These are phyloP conservation scores for Symphodus melops DNA, from an alignment of 2,113 vertebrate species.

Conservation along the genomic window DNA sequence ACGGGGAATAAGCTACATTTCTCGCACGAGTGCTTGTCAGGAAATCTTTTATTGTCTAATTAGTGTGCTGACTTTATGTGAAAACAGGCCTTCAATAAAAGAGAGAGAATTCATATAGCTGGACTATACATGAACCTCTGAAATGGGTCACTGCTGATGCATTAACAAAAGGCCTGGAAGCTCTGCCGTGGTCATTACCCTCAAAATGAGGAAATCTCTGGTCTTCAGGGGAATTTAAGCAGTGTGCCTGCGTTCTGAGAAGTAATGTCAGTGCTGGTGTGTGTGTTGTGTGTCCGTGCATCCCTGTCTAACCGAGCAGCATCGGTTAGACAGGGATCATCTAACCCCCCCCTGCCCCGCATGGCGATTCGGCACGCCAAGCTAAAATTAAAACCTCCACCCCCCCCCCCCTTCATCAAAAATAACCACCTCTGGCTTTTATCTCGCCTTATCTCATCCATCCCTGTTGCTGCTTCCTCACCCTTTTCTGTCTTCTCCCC, in stretches of 20 bases:
- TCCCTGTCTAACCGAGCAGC: slow-evolving; percentile 44
- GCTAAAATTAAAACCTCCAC: slow-evolving; percentile 71
- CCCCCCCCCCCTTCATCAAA: slow-evolving; percentile 62
- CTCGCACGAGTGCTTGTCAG: neutral
- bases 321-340: too few species aligned
- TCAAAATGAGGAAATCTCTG: slow-evolving; percentile 43
- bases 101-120: slow-evolving; percentile 17
- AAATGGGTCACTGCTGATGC: slow-evolving; percentile 50
- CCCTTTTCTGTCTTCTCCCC: slow-evolving; percentile 55
- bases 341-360: slow-evolving; percentile 29
- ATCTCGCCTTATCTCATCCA: slow-evolving; percentile 48
- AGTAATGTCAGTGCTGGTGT: slow-evolving; percentile 1
- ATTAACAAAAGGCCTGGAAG: slow-evolving; percentile 35
- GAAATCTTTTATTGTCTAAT: slow-evolving; percentile 33
- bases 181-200: slow-evolving; percentile 21
- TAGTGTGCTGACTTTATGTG: slow-evolving; percentile 38
- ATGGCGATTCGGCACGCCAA: slow-evolving; percentile 34
- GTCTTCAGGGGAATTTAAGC: slow-evolving; percentile 37
- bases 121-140: slow-evolving; percentile 9
- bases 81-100: slow-evolving; percentile 16
- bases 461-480: slow-evolving; percentile 56
- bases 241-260: slow-evolving; percentile 17
- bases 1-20: slow-evolving; percentile 27
- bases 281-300: neutral
- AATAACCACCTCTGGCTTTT: slow-evolving; percentile 65